Evolutionary conservation across 1,140 invertebrate genomes (phyloP).

Genomic region (Caenorhabditis tropicalis): DNA sequence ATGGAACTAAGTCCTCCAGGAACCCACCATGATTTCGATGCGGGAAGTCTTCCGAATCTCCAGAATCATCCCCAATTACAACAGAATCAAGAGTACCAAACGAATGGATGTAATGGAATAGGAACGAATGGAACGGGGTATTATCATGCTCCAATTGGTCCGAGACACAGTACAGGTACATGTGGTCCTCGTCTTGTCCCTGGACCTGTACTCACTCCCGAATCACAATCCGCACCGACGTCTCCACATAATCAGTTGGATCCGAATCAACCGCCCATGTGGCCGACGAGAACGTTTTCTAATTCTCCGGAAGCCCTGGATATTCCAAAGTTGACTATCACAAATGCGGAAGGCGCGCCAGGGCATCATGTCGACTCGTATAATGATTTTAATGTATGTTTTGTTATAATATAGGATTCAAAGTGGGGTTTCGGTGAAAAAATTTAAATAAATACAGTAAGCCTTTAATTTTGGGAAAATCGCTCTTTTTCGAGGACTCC

Average conservation of each 20-base stretch:
- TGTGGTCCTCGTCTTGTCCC: conserved; percentile 51
- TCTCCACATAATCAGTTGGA: conserved; percentile 51
- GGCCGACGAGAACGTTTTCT: conserved; percentile 50
- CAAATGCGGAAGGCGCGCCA: conserved; percentile 47
- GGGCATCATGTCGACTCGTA: conserved; percentile 46
- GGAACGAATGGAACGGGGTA: background rate
- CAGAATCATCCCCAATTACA: conserved; percentile 33
- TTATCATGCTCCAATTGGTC: conserved; percentile 47
- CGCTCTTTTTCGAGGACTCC: no score
- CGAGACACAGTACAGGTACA: conserved; percentile 45
- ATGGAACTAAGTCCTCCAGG: conserved; percentile 53
- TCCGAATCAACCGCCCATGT: conserved; percentile 47
- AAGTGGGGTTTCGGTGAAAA: no score
- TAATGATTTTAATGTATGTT: conserved; percentile 49
- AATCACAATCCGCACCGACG: conserved; percentile 59
- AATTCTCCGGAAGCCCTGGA: conserved; percentile 55
- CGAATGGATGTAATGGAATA: background rate
- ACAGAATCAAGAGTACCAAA: conserved; percentile 1
- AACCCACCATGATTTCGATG: conserved; percentile 32
- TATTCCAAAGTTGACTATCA: conserved; percentile 50
- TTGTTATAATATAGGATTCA: no score
- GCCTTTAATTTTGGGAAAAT: no score
- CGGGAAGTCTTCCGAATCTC: conserved; percentile 30
- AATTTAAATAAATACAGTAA: no score
- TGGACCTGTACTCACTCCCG: conserved; percentile 50